phyloP scores from a whole-genome alignment of 2,888 invertebrate genomes.

The Aphodius granarius region DNA sequence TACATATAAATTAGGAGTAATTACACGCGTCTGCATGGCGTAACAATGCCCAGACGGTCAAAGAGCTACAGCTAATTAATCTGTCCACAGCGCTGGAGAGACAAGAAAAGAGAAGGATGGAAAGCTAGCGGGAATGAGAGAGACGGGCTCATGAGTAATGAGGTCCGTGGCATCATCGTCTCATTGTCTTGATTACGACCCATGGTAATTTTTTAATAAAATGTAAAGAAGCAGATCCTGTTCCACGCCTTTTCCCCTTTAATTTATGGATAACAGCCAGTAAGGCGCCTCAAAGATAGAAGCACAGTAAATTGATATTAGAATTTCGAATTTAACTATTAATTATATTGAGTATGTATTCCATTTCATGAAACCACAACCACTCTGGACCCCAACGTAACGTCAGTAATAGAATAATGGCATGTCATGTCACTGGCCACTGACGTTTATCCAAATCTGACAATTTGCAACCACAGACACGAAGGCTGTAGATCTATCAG shows the following conservation, averaged over 20 bases:
- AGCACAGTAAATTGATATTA: background rate
- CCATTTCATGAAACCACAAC: too few relatives aligned
- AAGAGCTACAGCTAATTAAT: background rate
- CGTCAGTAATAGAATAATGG: too few relatives aligned
- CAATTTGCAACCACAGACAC: too few relatives aligned
- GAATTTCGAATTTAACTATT: background rate
- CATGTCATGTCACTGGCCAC: too few relatives aligned
- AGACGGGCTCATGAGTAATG: background rate
- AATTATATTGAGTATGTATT: too few relatives aligned
- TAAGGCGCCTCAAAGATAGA: too few relatives aligned
- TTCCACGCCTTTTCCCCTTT: background rate
- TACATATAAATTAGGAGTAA: background rate
- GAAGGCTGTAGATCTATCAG: too few relatives aligned
- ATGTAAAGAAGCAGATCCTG: background rate
- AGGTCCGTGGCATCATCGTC: background rate
- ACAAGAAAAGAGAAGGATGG: background rate
- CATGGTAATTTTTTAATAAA: background rate
- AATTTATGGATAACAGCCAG: background rate
- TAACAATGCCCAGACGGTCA: background rate
- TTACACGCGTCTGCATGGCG: background rate
- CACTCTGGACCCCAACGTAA: too few relatives aligned
- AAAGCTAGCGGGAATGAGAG: background rate
- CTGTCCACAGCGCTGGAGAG: background rate
- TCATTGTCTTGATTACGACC: background rate
- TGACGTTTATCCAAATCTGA: too few relatives aligned